Base-by-base conservation (phyloP, 2,113 vertebrate species). In the Puma concolor region DNA sequence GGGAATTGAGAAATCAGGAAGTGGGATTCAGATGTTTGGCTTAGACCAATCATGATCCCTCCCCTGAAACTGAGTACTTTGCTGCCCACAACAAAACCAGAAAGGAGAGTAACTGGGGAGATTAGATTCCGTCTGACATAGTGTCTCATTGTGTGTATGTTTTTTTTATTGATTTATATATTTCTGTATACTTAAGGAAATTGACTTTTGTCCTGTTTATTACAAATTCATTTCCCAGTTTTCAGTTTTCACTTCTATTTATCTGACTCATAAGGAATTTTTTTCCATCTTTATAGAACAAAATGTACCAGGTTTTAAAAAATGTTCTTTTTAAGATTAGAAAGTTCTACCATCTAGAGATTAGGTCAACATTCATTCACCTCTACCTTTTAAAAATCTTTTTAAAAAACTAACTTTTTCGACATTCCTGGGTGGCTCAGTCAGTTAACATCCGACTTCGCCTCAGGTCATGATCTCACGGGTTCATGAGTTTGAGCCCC, bases 131-230 rank as follows among this genome's bases (percentile, higher is more conserved):
- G 31, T 60, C n/a, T 71, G 41, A 50, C 15, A 36, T 31, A 80
- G 27, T 50, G 7, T 36, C 29, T 88, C 36, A 41, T 29, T 19
- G 41, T 33, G 31, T 36, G 4, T 4, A 38, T 79, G 25, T 72
- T 52, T 52, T 41, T 72, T 38, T 82, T 66, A 72, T 0, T 72
- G 64, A 72, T 67, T 85, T 96, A 27, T 57, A 5, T 81, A 27
- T 89, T 76, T 96, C 50, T 38, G 71, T 81, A 29, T 57, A 87
- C 2, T 44, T 41, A 74, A 96, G 64, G 60, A 92, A 96, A 85
- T 41, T 44, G 54, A 85, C 10, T 79, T 92, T 92, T 89, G 54
- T 74, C 63, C 44, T 82, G 29, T 66, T 81, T 72, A 23, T 72
- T 48, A 79, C 80, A 91, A 74, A 91, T 29, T 8, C 66, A 52